Evolutionary conservation across 2,888 invertebrate species (phyloP), one percentile per base, ranked within the genome.

Genomic region (Melolontha melolontha): DNA sequence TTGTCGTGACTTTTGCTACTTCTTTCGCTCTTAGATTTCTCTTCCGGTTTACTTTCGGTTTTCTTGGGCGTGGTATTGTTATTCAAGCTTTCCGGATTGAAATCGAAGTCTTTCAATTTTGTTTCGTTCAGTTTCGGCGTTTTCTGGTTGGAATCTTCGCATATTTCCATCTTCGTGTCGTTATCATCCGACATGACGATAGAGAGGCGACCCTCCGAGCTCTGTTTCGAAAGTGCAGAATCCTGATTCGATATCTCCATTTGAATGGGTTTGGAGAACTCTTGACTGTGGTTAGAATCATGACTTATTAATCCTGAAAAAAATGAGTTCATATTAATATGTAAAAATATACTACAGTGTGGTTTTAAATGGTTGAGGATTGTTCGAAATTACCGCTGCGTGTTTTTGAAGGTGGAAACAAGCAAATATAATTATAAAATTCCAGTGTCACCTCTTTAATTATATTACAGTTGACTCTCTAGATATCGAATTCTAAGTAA

Each of bases 181-280:
- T 82, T 84, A 10, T 85, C 84, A 63, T 87, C 86, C 42, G 85
- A 85, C 0, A 85, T 85, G 1, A 86, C 84, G 51, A 85, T 85
- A 0, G 88, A 88, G 29, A 87, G 76, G 16, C 84, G 84, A 66
- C 88, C 88, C 67, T 88, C 87, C 4, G 88, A 89, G 22, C 89
- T 89, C 14, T 89, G 88, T 78, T 87, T 87, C 0, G 89, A 89
- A 0, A 88, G 78, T 57, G 88, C 87, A 0, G 89, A 88, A 70
- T 91, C 88, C 70, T 90, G 89, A 75, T 84, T 85, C 0, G 82
- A 81, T 34, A 81, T 76, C 54, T 85, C 85, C 63, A 77, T 73
- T 55, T 75, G 75, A 50, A 72, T 66, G 11, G 74, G 70, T 71
- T 76, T 76, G 11, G 66, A 70, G 14, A 76, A 12, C 27, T 65